These are phyloP conservation scores for Drosophila setosimentum DNA, from an alignment of 2,888 invertebrate species.

Conservation along the genomic window DNA sequence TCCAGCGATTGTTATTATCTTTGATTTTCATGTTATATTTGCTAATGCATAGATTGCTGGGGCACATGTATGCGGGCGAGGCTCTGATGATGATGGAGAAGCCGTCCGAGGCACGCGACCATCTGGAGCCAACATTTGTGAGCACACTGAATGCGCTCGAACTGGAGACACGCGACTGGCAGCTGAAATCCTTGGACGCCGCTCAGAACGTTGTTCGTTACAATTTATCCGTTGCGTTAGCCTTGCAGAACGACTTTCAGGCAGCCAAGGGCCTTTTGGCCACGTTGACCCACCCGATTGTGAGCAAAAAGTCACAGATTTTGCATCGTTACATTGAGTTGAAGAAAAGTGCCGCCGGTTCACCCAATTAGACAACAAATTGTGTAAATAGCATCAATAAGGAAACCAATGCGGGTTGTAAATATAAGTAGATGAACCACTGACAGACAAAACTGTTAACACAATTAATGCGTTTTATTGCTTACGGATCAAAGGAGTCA, in stretches of 20 bases:
- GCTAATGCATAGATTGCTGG: conserved; percentile 88
- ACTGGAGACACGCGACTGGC: conserved; percentile 86
- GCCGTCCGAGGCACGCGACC: conserved; percentile 93
- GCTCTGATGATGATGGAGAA: conserved; percentile 93
- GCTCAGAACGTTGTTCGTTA: conserved; percentile 91
- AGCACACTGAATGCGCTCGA: conserved; percentile 86
- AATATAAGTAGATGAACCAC: conserved; percentile 39
- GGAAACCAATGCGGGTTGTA: conserved; percentile 52
- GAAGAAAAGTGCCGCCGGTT: conserved; percentile 37
- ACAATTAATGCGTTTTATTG: not conserved
- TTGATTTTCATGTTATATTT: not conserved
- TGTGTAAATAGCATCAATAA: conserved; percentile 67
- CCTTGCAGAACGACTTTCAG: conserved; percentile 90
- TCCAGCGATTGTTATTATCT: not conserved
- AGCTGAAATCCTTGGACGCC: conserved; percentile 87
- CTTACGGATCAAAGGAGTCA: not conserved
- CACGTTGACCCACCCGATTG: conserved; percentile 82
- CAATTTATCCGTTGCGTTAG: conserved; percentile 91
- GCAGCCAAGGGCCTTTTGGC: conserved; percentile 85
- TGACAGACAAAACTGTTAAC: conserved; percentile 6
- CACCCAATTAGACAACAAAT: conserved; percentile 65
- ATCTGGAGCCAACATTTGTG: conserved; percentile 92
- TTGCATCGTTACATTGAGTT: conserved; percentile 87
- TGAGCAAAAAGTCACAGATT: conserved; percentile 75
- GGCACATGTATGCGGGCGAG: conserved; percentile 95